Base-by-base conservation (phyloP, 2,888 invertebrate genomes). In the Drosophila sordidapex region DNA sequence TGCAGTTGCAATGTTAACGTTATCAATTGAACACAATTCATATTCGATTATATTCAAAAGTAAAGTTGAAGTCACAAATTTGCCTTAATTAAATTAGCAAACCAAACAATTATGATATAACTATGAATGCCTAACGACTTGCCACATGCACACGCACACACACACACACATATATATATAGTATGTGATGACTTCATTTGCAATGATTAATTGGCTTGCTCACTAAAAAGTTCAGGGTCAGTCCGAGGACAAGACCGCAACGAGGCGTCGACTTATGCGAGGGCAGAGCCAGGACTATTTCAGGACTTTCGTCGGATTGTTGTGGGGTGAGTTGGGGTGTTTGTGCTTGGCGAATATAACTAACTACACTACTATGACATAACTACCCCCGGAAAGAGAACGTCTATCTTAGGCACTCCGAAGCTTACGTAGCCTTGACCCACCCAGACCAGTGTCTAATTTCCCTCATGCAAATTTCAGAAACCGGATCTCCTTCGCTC, bases 101-200 rank as follows among this genome's bases (percentile, higher is more conserved):
- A 15, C 46, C 46, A 25, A 46, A 15, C 21, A 46, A 46, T 13
- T 21, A 6, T 13, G 21, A 21, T 13, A 21, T 21, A 46, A 46
- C 46, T 8, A 15, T 8, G 46, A 21, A 46, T 46, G 46, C 4
- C 46, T 15, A 46, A 46, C 21, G 21, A 25, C 46, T 15, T 21
- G 46, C 2, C 46, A 46, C 21, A 46, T 21, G 7, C 7, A 15
- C 13, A 7, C 21, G 21, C 21, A 7, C 15, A 10, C 2, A 43
- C 21, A 21, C 1, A 43, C 21, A 13, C 13, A 13, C 1, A 46
- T 7, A 21, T 7, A 2, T 33, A 13, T 46, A n/a, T 25, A 11
- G 13, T 13, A 27, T n/a, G 10, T 40, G 67, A 64, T 77, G 80
- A 77, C 76, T 77, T 77, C 80, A 77, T 75, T 66, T 56, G n/a